Conservation (phyloP, 1,140 invertebrate genomes). For the Cephus cinctus region DNA sequence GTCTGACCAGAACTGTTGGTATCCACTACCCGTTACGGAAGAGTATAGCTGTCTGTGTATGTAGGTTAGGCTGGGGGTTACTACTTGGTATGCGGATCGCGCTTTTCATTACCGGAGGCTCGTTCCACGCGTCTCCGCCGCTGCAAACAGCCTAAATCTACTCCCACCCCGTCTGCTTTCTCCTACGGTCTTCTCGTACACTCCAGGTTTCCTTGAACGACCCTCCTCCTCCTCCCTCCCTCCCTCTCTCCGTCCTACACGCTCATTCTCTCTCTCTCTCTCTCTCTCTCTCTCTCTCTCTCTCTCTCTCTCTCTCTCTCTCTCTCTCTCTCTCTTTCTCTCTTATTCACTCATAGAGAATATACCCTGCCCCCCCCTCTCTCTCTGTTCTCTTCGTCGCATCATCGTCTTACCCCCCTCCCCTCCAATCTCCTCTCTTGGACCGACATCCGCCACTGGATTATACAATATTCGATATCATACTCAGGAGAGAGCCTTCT, state of each 20-base stretch:
- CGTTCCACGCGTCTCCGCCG: conserved; percentile 42
- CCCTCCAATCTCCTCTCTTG: conserved; percentile 15
- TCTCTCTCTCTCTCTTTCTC: conserved; percentile 9
- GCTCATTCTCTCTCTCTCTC: conserved; percentile 7
- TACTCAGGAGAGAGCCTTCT: conserved; percentile 1
- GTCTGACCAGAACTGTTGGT: conserved; percentile 23
- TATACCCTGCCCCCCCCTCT: conserved; percentile 12
- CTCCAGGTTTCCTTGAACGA: conserved; percentile 17
- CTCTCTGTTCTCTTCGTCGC: conserved; percentile 18
- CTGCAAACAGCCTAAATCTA: conserved; percentile 57
- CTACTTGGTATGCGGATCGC: conserved; percentile 58
- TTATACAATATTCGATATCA: conserved; percentile 43
- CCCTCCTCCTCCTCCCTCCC: conserved; percentile 11
- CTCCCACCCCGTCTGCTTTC: conserved; percentile 37
- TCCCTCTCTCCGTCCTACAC: conserved; percentile 1
- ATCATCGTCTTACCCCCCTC: conserved; percentile 36
- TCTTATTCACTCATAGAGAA: conserved; percentile 7
- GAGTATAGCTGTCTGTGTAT: conserved; percentile 35
- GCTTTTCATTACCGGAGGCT: conserved; percentile 58
- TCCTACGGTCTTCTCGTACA: too few species aligned
- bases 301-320: conserved; percentile 16
- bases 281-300: conserved; percentile 1
- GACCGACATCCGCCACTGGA: conserved; percentile 32
- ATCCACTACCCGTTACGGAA: conserved; percentile 38
- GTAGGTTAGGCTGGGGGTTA: conserved; percentile 49